Percentiles rank a stretch among this genome's conserved stretches.
Conservation (phyloP, 2,113 vertebrate species). For the Psephotus haematonotus region DNA sequence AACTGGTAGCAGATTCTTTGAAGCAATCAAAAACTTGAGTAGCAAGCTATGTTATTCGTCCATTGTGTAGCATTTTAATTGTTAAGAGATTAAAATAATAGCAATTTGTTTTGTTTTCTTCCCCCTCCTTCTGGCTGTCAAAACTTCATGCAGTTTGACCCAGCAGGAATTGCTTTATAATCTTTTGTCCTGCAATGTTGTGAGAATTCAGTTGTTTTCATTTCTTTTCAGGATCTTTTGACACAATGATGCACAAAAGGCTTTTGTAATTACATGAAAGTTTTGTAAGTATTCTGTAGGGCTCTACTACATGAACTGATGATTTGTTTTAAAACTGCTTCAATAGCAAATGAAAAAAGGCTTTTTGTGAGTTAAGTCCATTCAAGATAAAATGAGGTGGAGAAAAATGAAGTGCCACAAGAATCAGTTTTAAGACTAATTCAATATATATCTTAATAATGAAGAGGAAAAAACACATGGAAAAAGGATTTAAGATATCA, state of each 20-base stretch:
- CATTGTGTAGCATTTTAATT: background rate
- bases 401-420: background rate
- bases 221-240: background rate
- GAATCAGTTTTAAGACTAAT: background rate
- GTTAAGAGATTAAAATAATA: background rate
- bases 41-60: background rate
- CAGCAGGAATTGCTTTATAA: background rate
- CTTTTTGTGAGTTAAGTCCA: background rate
- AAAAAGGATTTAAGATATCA: background rate
- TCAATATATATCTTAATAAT: background rate
- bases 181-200: background rate
- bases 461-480: background rate
- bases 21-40: background rate
- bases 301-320: background rate
- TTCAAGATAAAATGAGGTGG: background rate
- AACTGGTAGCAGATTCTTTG: background rate
- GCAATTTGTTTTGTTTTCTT: background rate
- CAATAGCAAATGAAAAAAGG: background rate
- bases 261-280: background rate
- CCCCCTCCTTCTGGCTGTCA: accelerated
- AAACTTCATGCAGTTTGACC: background rate
- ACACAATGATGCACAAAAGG: background rate
- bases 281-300: background rate
- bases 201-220: background rate
- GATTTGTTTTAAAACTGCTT: background rate